Conservation (phyloP, 2,888 invertebrate species). For the Dryobota labecula region DNA sequence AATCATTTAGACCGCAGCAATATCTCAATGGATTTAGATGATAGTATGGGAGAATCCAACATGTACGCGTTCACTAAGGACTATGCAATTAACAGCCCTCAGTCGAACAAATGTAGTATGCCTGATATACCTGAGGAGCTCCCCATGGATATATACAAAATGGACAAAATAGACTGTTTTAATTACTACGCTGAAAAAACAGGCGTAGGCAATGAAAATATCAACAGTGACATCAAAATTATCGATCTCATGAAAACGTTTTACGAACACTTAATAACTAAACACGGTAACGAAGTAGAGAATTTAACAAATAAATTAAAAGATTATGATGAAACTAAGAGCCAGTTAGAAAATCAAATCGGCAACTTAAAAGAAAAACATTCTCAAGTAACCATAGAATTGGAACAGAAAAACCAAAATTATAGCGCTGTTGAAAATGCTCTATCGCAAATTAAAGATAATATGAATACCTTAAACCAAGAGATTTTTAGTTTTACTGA, state of each 20-base stretch:
- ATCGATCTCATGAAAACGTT: conserved; percentile 84
- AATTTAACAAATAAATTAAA: conserved; percentile 82
- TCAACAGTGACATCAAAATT: conserved; percentile 75
- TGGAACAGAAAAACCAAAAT: conserved; percentile 73
- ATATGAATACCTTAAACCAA: conserved; percentile 68
- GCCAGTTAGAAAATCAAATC: conserved; percentile 71
- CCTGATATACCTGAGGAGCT: conserved; percentile 75
- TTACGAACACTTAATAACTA: conserved; percentile 75
- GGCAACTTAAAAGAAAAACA: conserved; percentile 67
- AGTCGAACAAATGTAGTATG: conserved; percentile 69
- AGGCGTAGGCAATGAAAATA: conserved; percentile 71
- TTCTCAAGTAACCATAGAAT: conserved; percentile 68
- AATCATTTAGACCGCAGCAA: conserved; percentile 82
- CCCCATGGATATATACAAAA: conserved; percentile 71
- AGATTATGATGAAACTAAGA: conserved; percentile 77
- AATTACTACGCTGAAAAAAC: conserved; percentile 80
- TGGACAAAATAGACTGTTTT: conserved; percentile 81
- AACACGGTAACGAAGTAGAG: conserved; percentile 82
- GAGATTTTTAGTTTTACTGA: conserved; percentile 58
- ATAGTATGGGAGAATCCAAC: conserved; percentile 77
- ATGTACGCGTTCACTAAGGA: conserved; percentile 71
- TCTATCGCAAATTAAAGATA: conserved; percentile 72
- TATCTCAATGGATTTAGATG: conserved; percentile 83
- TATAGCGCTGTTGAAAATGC: conserved; percentile 68
- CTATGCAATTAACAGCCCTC: conserved; percentile 60